phyloP scores from a whole-genome alignment of 1,140 invertebrate genomes.

The Atta texana region DNA sequence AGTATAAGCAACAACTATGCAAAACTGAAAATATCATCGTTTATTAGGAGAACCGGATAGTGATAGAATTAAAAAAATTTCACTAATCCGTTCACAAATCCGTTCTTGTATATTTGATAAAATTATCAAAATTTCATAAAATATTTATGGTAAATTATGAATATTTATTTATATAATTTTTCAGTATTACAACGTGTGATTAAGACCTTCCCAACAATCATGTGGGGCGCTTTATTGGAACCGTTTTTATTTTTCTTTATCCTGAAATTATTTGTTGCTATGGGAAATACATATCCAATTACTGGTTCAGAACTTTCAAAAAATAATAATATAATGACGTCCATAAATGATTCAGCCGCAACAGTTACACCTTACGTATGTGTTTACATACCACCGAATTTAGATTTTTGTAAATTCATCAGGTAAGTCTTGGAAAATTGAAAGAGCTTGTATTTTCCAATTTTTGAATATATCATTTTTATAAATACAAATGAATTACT shows the following conservation, averaged over 20 bases:
- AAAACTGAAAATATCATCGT: conserved; percentile 28
- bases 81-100: conserved; percentile 3
- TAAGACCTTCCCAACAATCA: not conserved
- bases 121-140: conserved; percentile 15
- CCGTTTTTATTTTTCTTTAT: conserved; percentile 27
- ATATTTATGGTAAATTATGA: not conserved
- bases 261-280: not conserved
- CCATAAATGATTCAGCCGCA: not conserved
- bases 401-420: conserved; percentile 66
- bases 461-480: not conserved
- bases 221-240: conserved; percentile 25
- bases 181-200: conserved; percentile 10
- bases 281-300: conserved; percentile 23
- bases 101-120: not conserved
- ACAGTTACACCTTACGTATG: conserved; percentile 46
- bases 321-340: not conserved
- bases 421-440: conserved; percentile 38
- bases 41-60: not conserved
- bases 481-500: not conserved
- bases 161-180: conserved; percentile 39
- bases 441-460: not conserved
- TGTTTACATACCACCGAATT: conserved; percentile 59
- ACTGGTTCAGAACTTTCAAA: not conserved
- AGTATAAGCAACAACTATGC: not conserved
- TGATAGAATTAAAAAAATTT: not conserved